Base-by-base conservation (phyloP, 2,888 invertebrate genomes). In the Coecobrya sp. region DNA sequence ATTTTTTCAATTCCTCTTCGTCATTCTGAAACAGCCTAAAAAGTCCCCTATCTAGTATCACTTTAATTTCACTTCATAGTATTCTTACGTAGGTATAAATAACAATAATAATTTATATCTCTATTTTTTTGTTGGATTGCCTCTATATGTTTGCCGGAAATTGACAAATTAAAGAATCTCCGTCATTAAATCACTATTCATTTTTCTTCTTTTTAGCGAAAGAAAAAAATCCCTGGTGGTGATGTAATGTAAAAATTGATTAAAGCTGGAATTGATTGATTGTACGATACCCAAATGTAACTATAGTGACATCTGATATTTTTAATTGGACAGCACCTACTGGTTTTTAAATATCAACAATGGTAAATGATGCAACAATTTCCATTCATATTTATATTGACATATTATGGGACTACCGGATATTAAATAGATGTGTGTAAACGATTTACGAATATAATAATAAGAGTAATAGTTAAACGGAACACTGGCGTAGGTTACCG, bases 301-400 rank as follows among this genome's bases (percentile, higher is more conserved):
- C 11, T 65, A 65, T 11, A 65, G 13, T 65, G 8, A 36, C 16
- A 30, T 73, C 45, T 73, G 25, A 76, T 76, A 73, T 19, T 62
- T 2, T 73, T n/a, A 11, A 42, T 13, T 76, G 45, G 49, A 76
- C 76, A 76, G 76, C 76, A 76, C 76, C 76, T 49, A 76, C 45
- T 25, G 76, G 13, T 45, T 73, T 73, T 36, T 36, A 7, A 25
- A 25, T 65, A 25, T 65, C 27, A 68, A 10, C 16, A 70, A 42
- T 30, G 27, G 16, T 30, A 0, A 27, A 68, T 30, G 68, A 68
- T 25, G n/a, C n/a, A n/a, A 55, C 55, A 55, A n/a, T 22, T 65
- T 0, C 11, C 16, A 30, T 65, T 25, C 68, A 36, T 13, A 70
- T 30, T 11, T n/a, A 30, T 27, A 70, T 70, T n/a, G 16, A 13